Percentiles rank a stretch among this genome's conserved stretches.
Evolutionary conservation across 2,888 invertebrate species (phyloP).

Genomic region (Ennomos fuscantarius): DNA sequence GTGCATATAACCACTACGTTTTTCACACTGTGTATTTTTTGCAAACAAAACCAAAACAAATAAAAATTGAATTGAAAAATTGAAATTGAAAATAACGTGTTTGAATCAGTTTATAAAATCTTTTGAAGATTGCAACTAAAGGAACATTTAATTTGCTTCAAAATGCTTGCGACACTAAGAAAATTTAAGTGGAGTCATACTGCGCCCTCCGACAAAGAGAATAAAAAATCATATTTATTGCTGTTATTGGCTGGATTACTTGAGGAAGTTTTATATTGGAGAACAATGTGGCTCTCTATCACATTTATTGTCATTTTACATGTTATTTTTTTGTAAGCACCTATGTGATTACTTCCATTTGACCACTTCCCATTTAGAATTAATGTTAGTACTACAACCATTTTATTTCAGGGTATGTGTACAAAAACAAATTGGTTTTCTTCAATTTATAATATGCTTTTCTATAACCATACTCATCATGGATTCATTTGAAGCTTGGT

Average conservation of each 20-base stretch:
- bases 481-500: slow-evolving; percentile 76
- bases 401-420: slow-evolving; percentile 58
- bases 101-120: no score
- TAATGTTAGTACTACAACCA: not conserved
- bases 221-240: slow-evolving; percentile 58
- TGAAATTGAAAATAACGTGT: no score
- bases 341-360: slow-evolving; percentile 31
- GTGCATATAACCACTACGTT: no score
- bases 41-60: no score
- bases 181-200: slow-evolving; percentile 61
- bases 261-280: slow-evolving; percentile 79
- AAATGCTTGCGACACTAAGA: slow-evolving; percentile 65
- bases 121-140: no score
- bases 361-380: no score
- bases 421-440: slow-evolving; percentile 62
- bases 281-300: slow-evolving; percentile 69
- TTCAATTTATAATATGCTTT: slow-evolving; percentile 62
- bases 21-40: no score
- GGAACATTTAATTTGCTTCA: not conserved
- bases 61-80: no score
- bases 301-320: slow-evolving; percentile 60
- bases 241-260: slow-evolving; percentile 63
- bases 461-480: slow-evolving; percentile 53
- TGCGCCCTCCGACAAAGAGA: slow-evolving; percentile 58
- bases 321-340: slow-evolving; percentile 70